Conservation (phyloP, 2,797 vertebrate genomes). For the Miopithecus talapoin region DNA sequence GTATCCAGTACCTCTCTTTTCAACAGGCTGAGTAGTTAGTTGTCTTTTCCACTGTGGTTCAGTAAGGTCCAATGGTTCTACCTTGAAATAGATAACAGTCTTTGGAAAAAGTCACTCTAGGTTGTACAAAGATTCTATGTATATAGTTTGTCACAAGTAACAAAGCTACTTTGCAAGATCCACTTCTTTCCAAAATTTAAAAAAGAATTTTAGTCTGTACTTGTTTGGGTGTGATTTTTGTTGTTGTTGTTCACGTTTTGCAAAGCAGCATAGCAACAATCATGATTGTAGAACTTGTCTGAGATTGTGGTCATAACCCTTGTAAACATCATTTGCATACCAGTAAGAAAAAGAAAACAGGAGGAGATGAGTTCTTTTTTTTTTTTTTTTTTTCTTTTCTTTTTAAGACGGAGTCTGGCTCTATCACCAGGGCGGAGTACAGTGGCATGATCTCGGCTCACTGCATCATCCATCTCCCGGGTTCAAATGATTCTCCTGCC, state of each 20-base stretch:
- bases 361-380: too few species aligned
- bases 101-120: neutral
- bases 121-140: neutral
- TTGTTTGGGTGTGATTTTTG: neutral
- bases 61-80: neutral
- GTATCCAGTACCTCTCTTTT: neutral
- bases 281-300: neutral
- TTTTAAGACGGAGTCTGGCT: rapidly evolving
- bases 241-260: neutral
- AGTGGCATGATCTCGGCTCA: too few species aligned
- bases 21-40: neutral
- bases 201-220: neutral
- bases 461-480: too few species aligned
- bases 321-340: too few species aligned
- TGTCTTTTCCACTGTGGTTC: neutral
- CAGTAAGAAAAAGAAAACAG: too few species aligned
- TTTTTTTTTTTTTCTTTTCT: rapidly evolving
- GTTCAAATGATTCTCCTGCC: too few species aligned
- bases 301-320: neutral
- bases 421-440: too few species aligned
- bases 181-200: neutral
- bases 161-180: neutral
- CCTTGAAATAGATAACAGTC: neutral
- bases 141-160: neutral
- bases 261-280: neutral